Conservation (phyloP, 2,888 invertebrate genomes). For the Deilephila porcellus region DNA sequence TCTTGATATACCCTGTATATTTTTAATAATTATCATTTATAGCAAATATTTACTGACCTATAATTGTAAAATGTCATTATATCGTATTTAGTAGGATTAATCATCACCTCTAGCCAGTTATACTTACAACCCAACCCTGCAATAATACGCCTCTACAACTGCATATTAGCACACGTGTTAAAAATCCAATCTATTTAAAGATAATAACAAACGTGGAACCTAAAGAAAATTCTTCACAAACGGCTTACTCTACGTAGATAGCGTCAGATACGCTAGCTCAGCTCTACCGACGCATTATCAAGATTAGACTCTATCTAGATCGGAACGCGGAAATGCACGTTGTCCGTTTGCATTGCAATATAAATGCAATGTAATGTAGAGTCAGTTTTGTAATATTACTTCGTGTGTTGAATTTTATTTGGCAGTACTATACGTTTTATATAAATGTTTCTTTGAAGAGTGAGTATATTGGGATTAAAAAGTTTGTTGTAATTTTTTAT, state of each 20-base stretch:
- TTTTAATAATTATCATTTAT: too few species aligned
- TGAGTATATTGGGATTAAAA: too few species aligned
- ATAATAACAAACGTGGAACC: constrained; percentile 3
- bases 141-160: not conserved
- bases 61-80: too few species aligned
- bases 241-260: constrained; percentile 10
- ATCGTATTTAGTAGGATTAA: too few species aligned
- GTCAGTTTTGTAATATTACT: too few species aligned
- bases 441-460: too few species aligned
- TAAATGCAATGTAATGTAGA: not conserved
- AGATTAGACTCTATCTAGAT: constrained; percentile 10
- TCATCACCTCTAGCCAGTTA: too few species aligned
- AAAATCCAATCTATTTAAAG: constrained; percentile 19
- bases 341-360: not conserved
- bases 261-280: not conserved
- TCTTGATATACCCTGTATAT: too few species aligned
- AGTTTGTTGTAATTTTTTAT: too few species aligned
- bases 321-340: not conserved
- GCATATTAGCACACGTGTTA: not conserved
- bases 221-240: constrained; percentile 18
- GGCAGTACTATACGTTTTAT: too few species aligned
- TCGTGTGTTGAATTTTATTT: too few species aligned
- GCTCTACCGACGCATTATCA: constrained; percentile 13
- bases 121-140: not conserved
- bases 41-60: too few species aligned